Evolutionary conservation across 2,888 invertebrate genomes (phyloP).

Genomic region (Heteropelma amictum): DNA sequence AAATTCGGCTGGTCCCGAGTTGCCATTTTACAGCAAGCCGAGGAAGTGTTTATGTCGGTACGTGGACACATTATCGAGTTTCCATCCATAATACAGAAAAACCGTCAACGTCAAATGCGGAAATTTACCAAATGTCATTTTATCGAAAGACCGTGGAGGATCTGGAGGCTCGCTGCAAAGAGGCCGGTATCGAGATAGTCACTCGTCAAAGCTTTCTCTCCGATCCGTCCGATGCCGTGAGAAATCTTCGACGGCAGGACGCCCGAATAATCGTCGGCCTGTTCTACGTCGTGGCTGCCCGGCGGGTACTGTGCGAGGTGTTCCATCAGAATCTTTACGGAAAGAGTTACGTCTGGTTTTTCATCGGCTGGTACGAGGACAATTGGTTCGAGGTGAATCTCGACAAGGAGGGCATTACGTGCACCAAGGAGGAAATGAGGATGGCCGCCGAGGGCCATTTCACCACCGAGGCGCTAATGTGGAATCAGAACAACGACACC

Average conservation of each 20-base stretch:
- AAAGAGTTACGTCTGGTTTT: conserved; percentile 98
- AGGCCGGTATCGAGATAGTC: conserved; percentile 95
- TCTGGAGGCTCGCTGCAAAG: conserved; percentile 94
- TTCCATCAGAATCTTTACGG: conserved; percentile 96
- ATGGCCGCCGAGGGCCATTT: conserved; percentile 97
- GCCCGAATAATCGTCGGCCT: conserved; percentile 98
- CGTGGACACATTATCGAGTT: conserved; percentile 68
- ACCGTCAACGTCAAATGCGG: background rate
- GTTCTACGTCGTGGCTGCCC: conserved; percentile 98
- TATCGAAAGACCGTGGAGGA: conserved; percentile 93
- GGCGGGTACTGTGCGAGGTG: conserved; percentile 97
- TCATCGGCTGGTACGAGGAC: conserved; percentile 99
- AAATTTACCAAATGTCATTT: background rate
- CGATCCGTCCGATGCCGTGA: conserved; percentile 97
- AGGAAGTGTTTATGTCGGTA: conserved; percentile 97
- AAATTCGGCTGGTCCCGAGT: conserved; percentile 98
- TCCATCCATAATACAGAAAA: too few relatives aligned
- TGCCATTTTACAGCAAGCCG: conserved; percentile 98
- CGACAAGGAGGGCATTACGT: conserved; percentile 92
- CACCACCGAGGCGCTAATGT: conserved; percentile 99
- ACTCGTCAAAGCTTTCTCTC: conserved; percentile 98
- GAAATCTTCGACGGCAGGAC: conserved; percentile 96
- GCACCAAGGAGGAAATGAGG: conserved; percentile 95
- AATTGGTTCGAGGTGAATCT: conserved; percentile 97
- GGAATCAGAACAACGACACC: conserved; percentile 96